Evolutionary conservation across 2,888 invertebrate genomes (phyloP).

Genomic region (Hyposoter didymator): DNA sequence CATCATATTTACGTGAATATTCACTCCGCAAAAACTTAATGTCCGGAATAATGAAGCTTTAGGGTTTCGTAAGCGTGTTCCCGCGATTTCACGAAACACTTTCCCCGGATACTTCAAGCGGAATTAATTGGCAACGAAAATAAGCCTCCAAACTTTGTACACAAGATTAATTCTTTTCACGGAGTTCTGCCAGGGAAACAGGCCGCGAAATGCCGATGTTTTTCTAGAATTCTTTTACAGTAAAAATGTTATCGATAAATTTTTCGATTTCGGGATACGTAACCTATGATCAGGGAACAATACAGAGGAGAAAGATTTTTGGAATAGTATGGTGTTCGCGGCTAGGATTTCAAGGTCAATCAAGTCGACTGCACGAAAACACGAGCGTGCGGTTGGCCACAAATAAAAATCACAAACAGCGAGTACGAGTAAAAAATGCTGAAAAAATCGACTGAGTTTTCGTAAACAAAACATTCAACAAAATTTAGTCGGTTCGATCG

Average conservation of each 20-base stretch:
- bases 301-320: too few relatives aligned
- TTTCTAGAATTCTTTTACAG: not conserved
- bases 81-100: conserved; percentile 13
- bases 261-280: too few relatives aligned
- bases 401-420: too few relatives aligned
- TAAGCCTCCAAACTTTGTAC: conserved; percentile 8
- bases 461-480: too few relatives aligned
- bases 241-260: not conserved
- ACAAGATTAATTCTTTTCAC: conserved; percentile 1
- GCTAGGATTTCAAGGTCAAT: too few relatives aligned
- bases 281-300: too few relatives aligned
- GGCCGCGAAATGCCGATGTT: not conserved
- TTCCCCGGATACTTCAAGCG: conserved; percentile 24
- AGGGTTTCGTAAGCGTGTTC: conserved; percentile 16
- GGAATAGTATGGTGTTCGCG: too few relatives aligned
- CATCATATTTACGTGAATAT: conserved; percentile 6
- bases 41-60: conserved; percentile 16
- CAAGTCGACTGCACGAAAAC: too few relatives aligned
- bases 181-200: not conserved
- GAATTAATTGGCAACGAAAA: conserved; percentile 7
- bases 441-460: too few relatives aligned
- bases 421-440: too few relatives aligned
- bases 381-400: too few relatives aligned
- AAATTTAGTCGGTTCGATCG: too few relatives aligned
- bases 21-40: not conserved